Evolutionary conservation across 2,888 invertebrate species (phyloP).

Genomic region (Drosophila multiciliata): DNA sequence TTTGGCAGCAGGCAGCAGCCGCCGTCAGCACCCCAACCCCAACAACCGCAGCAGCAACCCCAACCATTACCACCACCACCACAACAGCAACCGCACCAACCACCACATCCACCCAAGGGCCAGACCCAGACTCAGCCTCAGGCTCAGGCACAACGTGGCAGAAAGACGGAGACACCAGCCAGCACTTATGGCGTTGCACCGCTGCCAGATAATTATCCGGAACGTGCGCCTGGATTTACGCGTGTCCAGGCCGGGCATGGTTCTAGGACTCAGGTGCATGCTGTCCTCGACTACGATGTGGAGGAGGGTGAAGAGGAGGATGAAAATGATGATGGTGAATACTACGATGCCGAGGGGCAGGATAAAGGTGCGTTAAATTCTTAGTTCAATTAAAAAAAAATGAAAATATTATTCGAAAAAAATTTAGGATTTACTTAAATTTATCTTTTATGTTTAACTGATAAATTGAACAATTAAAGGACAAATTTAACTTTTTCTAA

Average conservation of each 20-base stretch:
- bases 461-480: background rate
- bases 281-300: constrained; percentile 84
- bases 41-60: constrained; percentile 31
- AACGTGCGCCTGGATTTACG: constrained; percentile 88
- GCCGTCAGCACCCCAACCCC: constrained; percentile 36
- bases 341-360: constrained; percentile 80
- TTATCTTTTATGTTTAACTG: background rate
- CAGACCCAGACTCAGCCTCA: background rate
- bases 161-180: constrained; percentile 69
- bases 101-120: constrained; percentile 1
- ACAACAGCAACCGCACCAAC: constrained; percentile 32
- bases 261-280: constrained; percentile 85
- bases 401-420: background rate
- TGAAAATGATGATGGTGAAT: constrained; percentile 81
- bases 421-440: background rate
- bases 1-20: constrained; percentile 66
- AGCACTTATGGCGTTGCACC: constrained; percentile 65
- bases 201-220: constrained; percentile 83
- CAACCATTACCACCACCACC: constrained; percentile 15
- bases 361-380: constrained; percentile 62
- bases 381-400: background rate
- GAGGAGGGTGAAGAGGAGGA: constrained; percentile 84
- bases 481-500: background rate
- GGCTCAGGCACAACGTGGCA: constrained; percentile 34
- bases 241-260: constrained; percentile 87